These are phyloP conservation scores for Chrysodeixis includens DNA, from an alignment of 2,888 invertebrate species.

Conservation along the genomic window DNA sequence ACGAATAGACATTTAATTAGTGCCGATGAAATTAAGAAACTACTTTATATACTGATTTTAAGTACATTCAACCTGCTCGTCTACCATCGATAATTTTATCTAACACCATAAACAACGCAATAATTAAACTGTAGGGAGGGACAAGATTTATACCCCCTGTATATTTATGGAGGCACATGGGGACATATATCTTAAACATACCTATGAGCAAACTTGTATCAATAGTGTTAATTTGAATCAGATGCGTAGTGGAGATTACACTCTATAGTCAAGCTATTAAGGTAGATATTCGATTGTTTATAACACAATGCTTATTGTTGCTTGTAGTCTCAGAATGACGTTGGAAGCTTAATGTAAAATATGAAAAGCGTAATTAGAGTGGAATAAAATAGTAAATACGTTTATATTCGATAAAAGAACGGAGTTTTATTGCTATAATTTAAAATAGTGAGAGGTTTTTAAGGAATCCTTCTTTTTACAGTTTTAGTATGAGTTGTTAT, in stretches of 20 bases:
- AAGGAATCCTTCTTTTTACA: too few species aligned
- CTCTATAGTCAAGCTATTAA: background rate
- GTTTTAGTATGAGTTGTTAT: too few species aligned
- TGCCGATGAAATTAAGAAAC: background rate
- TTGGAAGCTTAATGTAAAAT: background rate
- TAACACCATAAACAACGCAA: background rate
- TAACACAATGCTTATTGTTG: background rate
- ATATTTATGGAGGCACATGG: conserved; percentile 2
- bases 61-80: background rate
- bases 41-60: background rate
- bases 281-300: background rate
- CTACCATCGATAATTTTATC: background rate
- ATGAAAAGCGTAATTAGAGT: too few species aligned
- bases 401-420: too few species aligned
- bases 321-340: background rate
- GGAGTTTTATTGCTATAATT: too few species aligned
- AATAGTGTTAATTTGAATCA: background rate
- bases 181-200: conserved; percentile 2
- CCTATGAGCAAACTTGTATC: background rate
- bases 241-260: background rate
- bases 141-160: conserved; percentile 6
- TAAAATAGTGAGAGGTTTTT: too few species aligned
- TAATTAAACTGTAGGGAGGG: conserved; percentile 7
- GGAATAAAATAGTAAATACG: too few species aligned
- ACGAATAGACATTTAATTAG: too few species aligned